A percentile compares a stretch with the other conserved stretches of the same genome.
Conservation (phyloP, 2,888 invertebrate genomes). For the Trachelus tabidus region DNA sequence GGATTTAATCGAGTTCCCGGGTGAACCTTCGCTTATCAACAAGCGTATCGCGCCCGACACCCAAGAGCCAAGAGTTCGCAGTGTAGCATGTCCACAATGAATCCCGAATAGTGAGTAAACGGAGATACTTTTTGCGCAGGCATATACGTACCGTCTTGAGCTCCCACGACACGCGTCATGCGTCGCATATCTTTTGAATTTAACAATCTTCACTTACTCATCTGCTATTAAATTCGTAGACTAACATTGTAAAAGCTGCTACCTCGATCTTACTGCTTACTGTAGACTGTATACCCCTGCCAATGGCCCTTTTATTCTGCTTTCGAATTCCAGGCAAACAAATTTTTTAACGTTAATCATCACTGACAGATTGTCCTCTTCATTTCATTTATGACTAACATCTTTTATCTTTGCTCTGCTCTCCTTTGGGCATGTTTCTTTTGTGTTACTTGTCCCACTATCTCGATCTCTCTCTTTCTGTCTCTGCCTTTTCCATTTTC, state of each 20-base stretch:
- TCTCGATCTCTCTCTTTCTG: constrained; percentile 7
- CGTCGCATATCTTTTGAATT: not conserved
- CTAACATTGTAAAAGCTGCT: not conserved
- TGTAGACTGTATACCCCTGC: not conserved
- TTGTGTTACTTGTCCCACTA: constrained; percentile 11
- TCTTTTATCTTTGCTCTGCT: constrained; percentile 21
- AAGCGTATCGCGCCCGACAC: constrained; percentile 3
- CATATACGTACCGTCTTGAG: constrained; percentile 30
- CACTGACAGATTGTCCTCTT: not conserved
- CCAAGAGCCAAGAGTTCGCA: constrained; percentile 29
- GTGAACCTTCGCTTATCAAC: not conserved
- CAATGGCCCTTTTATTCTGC: not conserved
- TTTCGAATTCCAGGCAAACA: not conserved
- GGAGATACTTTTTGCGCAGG: constrained; percentile 19
- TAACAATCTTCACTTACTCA: not conserved
- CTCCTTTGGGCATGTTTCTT: constrained; percentile 3
- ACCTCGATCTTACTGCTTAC: not conserved
- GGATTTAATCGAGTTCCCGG: not conserved
- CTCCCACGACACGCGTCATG: not conserved
- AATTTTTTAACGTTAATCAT: not conserved
- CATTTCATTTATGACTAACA: constrained; percentile 18
- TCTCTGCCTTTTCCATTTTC: constrained; percentile 3
- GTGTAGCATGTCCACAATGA: constrained; percentile 67
- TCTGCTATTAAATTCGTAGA: not conserved
- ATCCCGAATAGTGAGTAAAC: constrained; percentile 68